Evolutionary conservation across 2,888 invertebrate genomes (phyloP).

Genomic region (Pandemis heparana): DNA sequence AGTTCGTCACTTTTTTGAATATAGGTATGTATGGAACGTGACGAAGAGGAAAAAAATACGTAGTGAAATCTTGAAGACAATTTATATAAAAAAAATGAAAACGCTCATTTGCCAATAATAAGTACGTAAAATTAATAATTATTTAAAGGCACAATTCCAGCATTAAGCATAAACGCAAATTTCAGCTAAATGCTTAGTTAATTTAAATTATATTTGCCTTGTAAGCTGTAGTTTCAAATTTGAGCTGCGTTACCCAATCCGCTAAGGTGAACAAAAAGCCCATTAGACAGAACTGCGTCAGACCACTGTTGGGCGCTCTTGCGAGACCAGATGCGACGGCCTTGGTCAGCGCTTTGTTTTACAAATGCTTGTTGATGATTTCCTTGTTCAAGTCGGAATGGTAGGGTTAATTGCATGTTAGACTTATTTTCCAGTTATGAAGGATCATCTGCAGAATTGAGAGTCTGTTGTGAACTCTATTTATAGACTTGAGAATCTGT

Average conservation of each 20-base stretch:
- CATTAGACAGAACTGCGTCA: neutral
- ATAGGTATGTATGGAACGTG: no score
- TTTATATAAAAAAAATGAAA: no score
- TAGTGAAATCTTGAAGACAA: no score
- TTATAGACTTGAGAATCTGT: no score
- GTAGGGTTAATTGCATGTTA: neutral
- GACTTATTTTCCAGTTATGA: neutral
- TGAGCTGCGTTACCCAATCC: neutral
- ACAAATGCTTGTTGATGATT: slow-evolving; percentile 6
- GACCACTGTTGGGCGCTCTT: slow-evolving; percentile 56
- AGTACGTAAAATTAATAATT: no score
- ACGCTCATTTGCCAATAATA: no score
- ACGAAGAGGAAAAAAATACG: no score
- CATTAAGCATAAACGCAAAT: no score
- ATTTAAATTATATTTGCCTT: neutral
- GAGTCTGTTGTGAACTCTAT: no score
- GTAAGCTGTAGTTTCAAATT: neutral
- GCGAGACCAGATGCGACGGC: slow-evolving; percentile 47
- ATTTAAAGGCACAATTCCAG: no score
- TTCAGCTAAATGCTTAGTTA: neutral
- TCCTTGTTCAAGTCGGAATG: neutral
- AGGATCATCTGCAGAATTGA: no score
- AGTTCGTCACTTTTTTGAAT: no score
- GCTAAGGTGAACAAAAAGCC: neutral
- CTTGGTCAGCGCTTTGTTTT: slow-evolving; percentile 44